Evolutionary conservation across 2,888 invertebrate species (phyloP), one percentile per base, ranked within the genome.

Genomic region (Scaptodrosophila latifasciaeformis): DNA sequence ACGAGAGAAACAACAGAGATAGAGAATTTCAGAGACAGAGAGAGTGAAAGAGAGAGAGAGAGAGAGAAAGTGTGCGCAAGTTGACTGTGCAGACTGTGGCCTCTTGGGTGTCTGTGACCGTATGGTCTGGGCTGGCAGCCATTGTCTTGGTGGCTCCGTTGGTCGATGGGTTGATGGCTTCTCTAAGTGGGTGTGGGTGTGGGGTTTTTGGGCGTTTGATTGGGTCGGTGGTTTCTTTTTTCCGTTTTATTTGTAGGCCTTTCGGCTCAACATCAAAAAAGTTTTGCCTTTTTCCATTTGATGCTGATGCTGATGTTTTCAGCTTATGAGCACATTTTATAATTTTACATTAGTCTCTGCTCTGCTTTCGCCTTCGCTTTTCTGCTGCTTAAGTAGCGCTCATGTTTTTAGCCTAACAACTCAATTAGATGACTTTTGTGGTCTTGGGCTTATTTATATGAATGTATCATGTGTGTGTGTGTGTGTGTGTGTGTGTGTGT

Each of bases 201-300:
- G 13, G 29, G 9, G 7, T 35, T 29, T 10, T 5, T 29, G 5
- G 34, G 2, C 19, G 37, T 27, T 66, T 54, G 59, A 52, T 34
- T 51, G 35, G 35, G 37, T 17, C 37, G 37, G 6, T 37, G 15
- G 17, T 17, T 15, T 10, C 18, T 15, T 3, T 7, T 37, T 42
- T 55, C 55, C 49, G 51, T 55, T 15, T 7, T 34, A 12, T 34
- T 34, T 34, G n/a, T n/a, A n/a, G n/a, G n/a, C n/a, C n/a, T 57
- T 59, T 70, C 70, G 70, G 58, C 59, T 57, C 56, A 75, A 65
- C 71, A 65, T 67, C 65, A 67, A 58, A 59, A 66, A 54, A 44
- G 46, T 53, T 75, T 64, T 51, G 54, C 46, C 39, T 63, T 63
- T 66, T 63, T 74, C 67, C 34, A 34, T 34, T 34, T 34, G 54